Base-by-base conservation (phyloP, 2,113 vertebrate genomes). In the Diglossa brunneiventris region DNA sequence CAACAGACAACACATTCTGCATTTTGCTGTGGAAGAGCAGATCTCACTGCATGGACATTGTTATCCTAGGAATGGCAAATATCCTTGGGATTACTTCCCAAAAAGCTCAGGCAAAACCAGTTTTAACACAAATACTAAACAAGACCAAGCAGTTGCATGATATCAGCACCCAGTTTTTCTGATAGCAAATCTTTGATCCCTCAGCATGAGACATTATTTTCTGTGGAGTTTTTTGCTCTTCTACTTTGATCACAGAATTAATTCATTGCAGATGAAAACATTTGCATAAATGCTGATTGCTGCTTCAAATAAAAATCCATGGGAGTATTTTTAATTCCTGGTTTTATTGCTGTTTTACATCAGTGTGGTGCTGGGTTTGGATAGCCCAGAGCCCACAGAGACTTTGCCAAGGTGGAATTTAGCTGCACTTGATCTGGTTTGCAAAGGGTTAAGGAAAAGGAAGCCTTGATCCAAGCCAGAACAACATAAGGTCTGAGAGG, bases 401-500 rank as follows among this genome's bases (percentile, higher is more conserved):
- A 21, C 75, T 78, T 95, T 78, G 66, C 76, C 84, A 62, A 50
- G 19, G 31, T 56, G 78, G 82, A 77, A 83, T 92, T 79, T 28
- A 67, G 79, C 47, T 61, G 24, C 85, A 42, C 50, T 81, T 81
- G 61, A 70, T 83, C 42, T 59, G 31, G 95, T 87, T 90, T 78
- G 69, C 77, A 59, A 95, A 95, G 95, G 96, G 90, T 96, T 95
- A 96, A 96, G 64, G 83, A 50, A 73, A 96, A 91, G 23, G 6
- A 56, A 79, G 61, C 58, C 83, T 96, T 27, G 28, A 89, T 91
- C 63, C 94, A 93, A 97, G 98, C 98, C 98, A 98, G 98, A 97
- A 96, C 92, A 97, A 93, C 98, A 98, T 98, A 98, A 97, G 97
- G 98, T 97, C 97, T 97, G 94, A 95, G 97, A 98, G 98, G 98